Percentiles rank a stretch among this genome's conserved stretches.
Conservation (phyloP, 2,113 vertebrate species). For the Neodon shergylaensis region DNA sequence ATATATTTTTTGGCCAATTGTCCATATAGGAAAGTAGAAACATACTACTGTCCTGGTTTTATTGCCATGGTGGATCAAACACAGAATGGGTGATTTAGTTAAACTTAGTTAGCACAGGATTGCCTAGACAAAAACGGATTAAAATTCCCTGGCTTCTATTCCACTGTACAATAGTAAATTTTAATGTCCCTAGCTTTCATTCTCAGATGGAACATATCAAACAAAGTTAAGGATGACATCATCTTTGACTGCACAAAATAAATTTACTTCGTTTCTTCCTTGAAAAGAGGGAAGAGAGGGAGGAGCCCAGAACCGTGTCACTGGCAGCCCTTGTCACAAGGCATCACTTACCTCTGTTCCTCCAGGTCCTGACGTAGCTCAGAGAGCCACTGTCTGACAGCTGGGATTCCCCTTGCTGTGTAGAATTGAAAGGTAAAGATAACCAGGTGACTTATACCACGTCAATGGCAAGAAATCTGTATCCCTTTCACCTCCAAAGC, state of each 20-base stretch:
- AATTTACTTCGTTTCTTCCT: neutral
- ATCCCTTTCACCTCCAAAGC: constrained; percentile 68
- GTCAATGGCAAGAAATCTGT: constrained; percentile 60
- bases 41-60: neutral
- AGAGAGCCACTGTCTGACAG: constrained; percentile 35
- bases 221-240: constrained; percentile 3
- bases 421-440: constrained; percentile 67
- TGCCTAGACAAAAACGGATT: neutral
- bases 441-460: constrained; percentile 48
- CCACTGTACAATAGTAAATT: neutral
- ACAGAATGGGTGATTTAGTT: neutral
- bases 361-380: neutral
- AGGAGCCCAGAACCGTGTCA: neutral
- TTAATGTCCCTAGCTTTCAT: neutral
- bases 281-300: neutral
- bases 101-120: neutral
- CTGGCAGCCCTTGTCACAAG: neutral
- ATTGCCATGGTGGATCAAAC: neutral
- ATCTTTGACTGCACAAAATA: constrained; percentile 1
- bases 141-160: neutral
- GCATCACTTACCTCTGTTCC: neutral
- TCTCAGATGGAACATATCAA: neutral
- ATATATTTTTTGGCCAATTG: neutral
- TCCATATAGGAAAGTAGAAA: neutral
- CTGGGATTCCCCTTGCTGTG: constrained; percentile 11